Base-by-base conservation (phyloP, 2,888 invertebrate genomes). In the Campoplex nolae region DNA sequence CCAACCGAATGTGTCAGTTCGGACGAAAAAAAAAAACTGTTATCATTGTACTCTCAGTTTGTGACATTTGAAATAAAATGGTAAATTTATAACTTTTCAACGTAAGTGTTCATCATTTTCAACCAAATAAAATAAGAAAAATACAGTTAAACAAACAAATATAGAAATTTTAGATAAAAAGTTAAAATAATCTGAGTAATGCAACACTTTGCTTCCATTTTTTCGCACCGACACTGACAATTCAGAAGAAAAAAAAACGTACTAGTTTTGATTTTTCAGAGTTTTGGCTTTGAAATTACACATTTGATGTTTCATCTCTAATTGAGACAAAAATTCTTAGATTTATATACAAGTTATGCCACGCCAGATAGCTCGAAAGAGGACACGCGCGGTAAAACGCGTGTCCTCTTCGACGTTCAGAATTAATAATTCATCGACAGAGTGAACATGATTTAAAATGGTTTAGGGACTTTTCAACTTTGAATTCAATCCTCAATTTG, bases 161-260 rank as follows among this genome's bases (percentile, higher is more conserved):
- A 7, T 28, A 32, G 18, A 51, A 51, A 51, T 6, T 18, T 51
- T 1, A n/a, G 18, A 51, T 51, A 51, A 51, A 18, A 51, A 51
- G 3, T 2, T n/a, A 18, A 18, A 18, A 18, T 51, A 18, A 45
- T 11, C 9, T 11, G 11, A 51, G 51, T n/a, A 0, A 8, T 62
- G 28, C 23, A 70, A 11, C 54, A 11, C 11, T 58, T 42, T 58
- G 56, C 16, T 23, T 58, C 51, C 28, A 70, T 6, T 70, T 48
- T 70, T 70, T 16, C 56, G 58, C 18, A 56, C 58, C n/a, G 56
- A 35, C 16, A 38, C 42, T 42, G 74, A n/a, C 23, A 75, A 75
- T 75, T 58, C 42, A 23, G 74, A 11, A 1, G 48, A 42, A 28
- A 48, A 16, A 42, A 58, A 11, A 77, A 51, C 38, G 11, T 65